phyloP scores from a whole-genome alignment of 2,888 invertebrate species.

The Teinopalpus imperialis region DNA sequence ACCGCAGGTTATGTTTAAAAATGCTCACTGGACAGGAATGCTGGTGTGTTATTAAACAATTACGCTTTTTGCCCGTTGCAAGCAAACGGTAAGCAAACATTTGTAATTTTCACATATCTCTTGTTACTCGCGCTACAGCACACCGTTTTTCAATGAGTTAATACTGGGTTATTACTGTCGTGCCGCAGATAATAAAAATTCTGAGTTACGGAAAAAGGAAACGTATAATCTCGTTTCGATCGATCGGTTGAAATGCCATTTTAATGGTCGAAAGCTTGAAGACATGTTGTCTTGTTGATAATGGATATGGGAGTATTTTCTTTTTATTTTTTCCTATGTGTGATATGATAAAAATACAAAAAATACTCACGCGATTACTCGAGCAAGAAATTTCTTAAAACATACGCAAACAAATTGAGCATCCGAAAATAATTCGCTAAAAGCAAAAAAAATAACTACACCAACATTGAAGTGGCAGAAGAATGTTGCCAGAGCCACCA shows the following conservation, averaged over 20 bases:
- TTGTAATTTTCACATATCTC: slow-evolving; percentile 53
- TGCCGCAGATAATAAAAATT: slow-evolving; percentile 46
- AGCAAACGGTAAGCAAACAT: slow-evolving; percentile 29
- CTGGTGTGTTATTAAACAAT: slow-evolving; percentile 17
- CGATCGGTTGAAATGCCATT: slow-evolving; percentile 54
- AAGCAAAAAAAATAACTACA: slow-evolving; percentile 31
- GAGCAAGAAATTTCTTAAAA: no score
- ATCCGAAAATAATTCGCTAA: slow-evolving; percentile 22
- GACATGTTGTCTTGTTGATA: slow-evolving; percentile 52
- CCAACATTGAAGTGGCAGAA: slow-evolving; percentile 40
- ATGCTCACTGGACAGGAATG: neutral
- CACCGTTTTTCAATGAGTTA: slow-evolving; percentile 45
- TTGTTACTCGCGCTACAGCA: slow-evolving; percentile 41
- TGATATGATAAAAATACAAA: no score
- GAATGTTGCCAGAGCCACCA: slow-evolving; percentile 46
- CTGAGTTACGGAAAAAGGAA: slow-evolving; percentile 56
- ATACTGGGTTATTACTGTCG: slow-evolving; percentile 62
- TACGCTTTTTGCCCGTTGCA: slow-evolving; percentile 14
- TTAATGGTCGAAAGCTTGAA: slow-evolving; percentile 47
- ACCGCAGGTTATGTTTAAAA: neutral
- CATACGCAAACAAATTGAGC: neutral
- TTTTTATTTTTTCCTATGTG: no score
- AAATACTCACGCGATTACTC: no score
- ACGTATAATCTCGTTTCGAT: slow-evolving; percentile 61
- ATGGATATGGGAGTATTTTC: no score